Conservation (phyloP, 2,113 vertebrate species). For the Protobothrops flavoviridis region DNA sequence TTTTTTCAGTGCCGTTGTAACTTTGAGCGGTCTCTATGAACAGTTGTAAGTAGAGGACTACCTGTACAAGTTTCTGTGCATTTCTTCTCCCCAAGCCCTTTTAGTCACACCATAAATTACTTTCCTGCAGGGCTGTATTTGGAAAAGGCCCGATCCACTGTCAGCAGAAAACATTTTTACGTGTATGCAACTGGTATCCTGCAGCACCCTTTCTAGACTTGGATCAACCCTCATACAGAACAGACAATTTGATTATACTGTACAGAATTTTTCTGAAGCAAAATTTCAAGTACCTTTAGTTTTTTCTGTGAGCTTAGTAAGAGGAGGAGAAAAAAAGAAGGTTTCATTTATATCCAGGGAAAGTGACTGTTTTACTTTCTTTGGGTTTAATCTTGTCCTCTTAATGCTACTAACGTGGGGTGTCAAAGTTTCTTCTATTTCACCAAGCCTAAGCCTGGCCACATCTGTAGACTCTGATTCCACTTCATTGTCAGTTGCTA, state of each 20-base stretch:
- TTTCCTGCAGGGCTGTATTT: not conserved
- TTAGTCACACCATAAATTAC: not conserved
- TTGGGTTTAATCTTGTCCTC: slow-evolving; percentile 63
- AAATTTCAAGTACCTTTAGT: slow-evolving; percentile 74
- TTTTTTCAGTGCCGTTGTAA: not conserved
- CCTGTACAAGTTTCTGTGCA: not conserved
- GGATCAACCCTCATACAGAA: not conserved
- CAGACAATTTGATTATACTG: not conserved
- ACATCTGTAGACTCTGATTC: slow-evolving; percentile 18
- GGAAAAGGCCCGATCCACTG: not conserved
- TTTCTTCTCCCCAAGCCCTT: not conserved
- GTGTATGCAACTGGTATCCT: not conserved
- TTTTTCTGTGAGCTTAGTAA: slow-evolving; percentile 69
- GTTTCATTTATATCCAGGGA: slow-evolving; percentile 61
- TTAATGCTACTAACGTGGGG: slow-evolving; percentile 32
- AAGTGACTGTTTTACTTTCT: slow-evolving; percentile 24
- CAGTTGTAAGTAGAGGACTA: not conserved
- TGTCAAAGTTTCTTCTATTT: slow-evolving; percentile 29
- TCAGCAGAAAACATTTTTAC: not conserved
- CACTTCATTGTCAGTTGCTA: slow-evolving; percentile 25
- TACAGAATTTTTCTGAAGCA: not conserved
- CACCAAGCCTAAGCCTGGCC: not conserved
- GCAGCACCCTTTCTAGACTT: not conserved
- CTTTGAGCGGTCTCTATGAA: not conserved
- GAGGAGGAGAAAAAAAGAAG: slow-evolving; percentile 77